Evolutionary conservation across 1,140 invertebrate species (phyloP).

Genomic region (Heliconius melpomene): DNA sequence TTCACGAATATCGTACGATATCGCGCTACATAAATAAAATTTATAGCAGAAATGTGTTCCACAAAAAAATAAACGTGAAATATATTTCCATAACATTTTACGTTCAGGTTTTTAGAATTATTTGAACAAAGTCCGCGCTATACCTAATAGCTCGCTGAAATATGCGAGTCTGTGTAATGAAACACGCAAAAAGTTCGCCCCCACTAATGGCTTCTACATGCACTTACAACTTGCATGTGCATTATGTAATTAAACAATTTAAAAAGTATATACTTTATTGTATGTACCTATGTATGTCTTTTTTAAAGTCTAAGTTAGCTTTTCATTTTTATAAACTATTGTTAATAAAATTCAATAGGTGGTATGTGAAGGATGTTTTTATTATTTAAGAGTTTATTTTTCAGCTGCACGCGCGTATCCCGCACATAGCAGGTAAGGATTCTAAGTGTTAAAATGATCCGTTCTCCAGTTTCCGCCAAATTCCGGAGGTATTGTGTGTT

Average conservation of each 20-base stretch:
- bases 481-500: too few species aligned
- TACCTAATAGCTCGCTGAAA: slow-evolving; percentile 25
- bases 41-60: neutral
- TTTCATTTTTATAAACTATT: neutral
- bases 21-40: neutral
- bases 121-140: slow-evolving; percentile 12
- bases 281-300: neutral
- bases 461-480: too few species aligned
- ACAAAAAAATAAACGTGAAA: slow-evolving; percentile 7
- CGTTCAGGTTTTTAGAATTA: slow-evolving; percentile 20
- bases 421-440: too few species aligned
- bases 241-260: slow-evolving; percentile 10
- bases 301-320: neutral
- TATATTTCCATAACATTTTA: slow-evolving; percentile 14
- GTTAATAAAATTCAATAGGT: neutral
- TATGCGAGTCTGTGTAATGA: slow-evolving; percentile 26
- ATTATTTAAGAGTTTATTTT: too few species aligned
- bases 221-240: neutral
- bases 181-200: slow-evolving; percentile 17
- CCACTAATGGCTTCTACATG: neutral
- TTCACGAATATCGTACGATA: neutral
- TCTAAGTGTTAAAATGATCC: too few species aligned
- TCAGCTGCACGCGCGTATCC: too few species aligned
- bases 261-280: neutral
- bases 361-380: neutral